Conservation (phyloP, 2,113 vertebrate genomes). For the Alexandromys fortis region DNA sequence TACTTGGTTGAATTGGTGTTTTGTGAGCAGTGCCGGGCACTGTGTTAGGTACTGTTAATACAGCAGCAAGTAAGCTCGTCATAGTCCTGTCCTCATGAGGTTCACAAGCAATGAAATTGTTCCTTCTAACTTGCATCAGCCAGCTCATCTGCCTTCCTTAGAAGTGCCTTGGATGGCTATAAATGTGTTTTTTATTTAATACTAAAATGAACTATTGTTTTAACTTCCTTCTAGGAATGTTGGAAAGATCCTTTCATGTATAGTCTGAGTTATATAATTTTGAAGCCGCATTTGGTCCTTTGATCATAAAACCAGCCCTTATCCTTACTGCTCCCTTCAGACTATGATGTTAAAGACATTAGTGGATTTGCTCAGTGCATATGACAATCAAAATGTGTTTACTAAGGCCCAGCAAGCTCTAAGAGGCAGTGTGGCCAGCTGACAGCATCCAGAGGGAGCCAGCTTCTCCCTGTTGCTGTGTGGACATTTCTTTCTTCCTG, state of each 20-base stretch:
- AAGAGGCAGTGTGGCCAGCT: neutral
- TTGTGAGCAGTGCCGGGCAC: neutral
- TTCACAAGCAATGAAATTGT: neutral
- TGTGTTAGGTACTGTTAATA: neutral
- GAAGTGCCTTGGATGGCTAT: neutral
- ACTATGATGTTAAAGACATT: neutral
- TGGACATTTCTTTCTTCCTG: conserved; percentile 37
- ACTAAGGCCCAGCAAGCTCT: neutral
- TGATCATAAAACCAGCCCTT: conserved; percentile 9
- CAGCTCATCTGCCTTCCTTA: neutral
- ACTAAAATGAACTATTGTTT: conserved; percentile 3
- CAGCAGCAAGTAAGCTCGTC: neutral
- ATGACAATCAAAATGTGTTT: conserved; percentile 46
- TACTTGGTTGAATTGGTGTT: neutral
- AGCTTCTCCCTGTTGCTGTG: conserved; percentile 7
- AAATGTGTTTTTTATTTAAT: conserved; percentile 2
- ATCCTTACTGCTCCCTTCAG: neutral
- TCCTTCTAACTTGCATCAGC: neutral
- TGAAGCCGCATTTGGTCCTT: conserved; percentile 12
- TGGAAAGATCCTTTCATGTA: conserved; percentile 7
- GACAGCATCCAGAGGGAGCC: conserved; percentile 1
- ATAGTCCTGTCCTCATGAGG: neutral
- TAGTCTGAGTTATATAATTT: conserved; percentile 47
- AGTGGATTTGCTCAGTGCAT: conserved; percentile 37
- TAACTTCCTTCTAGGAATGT: conserved; percentile 15